These are phyloP conservation scores for Bettongia penicillata DNA, from an alignment of 2,113 vertebrate species.

Conservation along the genomic window DNA sequence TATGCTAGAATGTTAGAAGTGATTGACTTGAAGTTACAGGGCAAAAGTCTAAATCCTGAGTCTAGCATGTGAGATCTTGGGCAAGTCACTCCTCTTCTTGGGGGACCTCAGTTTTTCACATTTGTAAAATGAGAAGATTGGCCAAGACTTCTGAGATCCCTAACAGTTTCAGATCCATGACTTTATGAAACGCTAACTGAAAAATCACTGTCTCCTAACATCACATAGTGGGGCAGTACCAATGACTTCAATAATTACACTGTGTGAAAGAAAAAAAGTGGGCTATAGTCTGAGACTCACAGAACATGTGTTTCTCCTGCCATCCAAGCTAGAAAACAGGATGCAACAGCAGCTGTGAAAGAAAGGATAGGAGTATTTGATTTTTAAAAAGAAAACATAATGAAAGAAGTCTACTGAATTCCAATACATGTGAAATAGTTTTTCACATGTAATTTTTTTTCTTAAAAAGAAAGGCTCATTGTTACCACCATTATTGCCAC, in stretches of 20 bases:
- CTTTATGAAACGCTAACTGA: neutral
- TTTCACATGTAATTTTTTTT: constrained; percentile 52
- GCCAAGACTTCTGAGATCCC: neutral
- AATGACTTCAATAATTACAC: constrained; percentile 19
- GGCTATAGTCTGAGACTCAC: constrained; percentile 3
- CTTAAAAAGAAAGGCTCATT: constrained; percentile 65
- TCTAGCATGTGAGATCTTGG: neutral
- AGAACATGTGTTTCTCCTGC: constrained; percentile 34
- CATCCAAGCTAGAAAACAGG: constrained; percentile 19
- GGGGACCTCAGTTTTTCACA: neutral
- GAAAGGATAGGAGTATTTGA: constrained; percentile 59
- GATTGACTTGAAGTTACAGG: neutral
- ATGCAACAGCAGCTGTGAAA: constrained; percentile 43
- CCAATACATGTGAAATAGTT: constrained; percentile 44
- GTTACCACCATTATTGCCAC: constrained; percentile 47
- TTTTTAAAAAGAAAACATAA: constrained; percentile 58
- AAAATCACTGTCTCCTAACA: constrained; percentile 5
- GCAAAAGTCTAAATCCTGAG: neutral
- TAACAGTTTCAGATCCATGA: neutral
- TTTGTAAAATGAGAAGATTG: neutral
- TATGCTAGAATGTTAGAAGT: neutral
- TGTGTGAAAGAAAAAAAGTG: constrained; percentile 42
- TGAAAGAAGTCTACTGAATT: constrained; percentile 60
- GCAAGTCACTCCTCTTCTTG: neutral
- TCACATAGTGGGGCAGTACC: constrained; percentile 5